Percentiles rank a stretch among this genome's conserved stretches.
Evolutionary conservation across 2,113 vertebrate species (phyloP).

Genomic region (Girardinichthys multiradiatus): DNA sequence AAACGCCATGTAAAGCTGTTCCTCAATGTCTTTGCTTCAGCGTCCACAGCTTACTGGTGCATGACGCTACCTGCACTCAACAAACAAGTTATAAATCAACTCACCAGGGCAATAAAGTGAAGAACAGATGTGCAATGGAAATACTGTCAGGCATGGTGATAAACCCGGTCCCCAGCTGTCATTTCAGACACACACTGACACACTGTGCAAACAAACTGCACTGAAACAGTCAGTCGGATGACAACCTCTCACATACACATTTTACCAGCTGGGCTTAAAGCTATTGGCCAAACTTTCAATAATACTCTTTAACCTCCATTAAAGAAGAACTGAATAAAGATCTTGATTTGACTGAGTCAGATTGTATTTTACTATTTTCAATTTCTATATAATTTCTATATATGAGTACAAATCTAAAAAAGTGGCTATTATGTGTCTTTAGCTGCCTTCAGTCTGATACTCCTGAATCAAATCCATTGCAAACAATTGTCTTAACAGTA

Average conservation of each 20-base stretch:
- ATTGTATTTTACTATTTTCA: too few species aligned
- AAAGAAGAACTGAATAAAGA: not conserved
- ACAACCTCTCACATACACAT: not conserved
- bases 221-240: not conserved
- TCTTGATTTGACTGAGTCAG: not conserved
- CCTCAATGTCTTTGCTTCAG: not conserved
- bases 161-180: constrained; percentile 35
- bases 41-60: not conserved
- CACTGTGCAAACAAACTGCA: not conserved
- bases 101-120: constrained; percentile 13
- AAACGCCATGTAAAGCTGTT: not conserved
- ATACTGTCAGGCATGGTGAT: not conserved
- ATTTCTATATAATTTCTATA: too few species aligned
- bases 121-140: not conserved
- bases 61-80: not conserved
- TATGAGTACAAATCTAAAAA: too few species aligned
- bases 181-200: constrained; percentile 9
- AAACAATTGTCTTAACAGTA: too few species aligned
- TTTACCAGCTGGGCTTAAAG: not conserved
- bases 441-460: too few species aligned
- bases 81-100: constrained; percentile 31
- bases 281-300: not conserved
- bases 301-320: not conserved
- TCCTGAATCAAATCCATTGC: too few species aligned
- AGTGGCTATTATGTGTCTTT: too few species aligned